These are phyloP conservation scores for Drosophila prostipennis DNA, from an alignment of 2,888 invertebrate genomes.

Conservation along the genomic window DNA sequence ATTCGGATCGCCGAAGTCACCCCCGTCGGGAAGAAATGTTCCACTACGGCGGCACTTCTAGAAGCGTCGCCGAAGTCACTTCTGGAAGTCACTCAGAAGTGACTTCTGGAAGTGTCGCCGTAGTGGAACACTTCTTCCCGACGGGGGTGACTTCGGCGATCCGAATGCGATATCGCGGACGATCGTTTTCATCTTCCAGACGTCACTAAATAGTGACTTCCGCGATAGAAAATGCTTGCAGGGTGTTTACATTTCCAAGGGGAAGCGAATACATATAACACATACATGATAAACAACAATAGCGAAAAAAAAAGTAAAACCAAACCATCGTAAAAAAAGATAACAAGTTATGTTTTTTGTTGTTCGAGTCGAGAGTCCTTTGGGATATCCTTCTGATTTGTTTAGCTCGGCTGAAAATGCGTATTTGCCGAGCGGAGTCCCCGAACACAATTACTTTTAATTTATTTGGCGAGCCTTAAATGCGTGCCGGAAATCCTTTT, in stretches of 20 bases:
- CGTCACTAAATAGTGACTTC: no score
- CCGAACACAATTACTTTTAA: conserved; percentile 65
- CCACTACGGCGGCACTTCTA: no score
- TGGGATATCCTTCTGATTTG: conserved; percentile 61
- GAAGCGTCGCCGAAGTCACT: no score
- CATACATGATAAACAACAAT: conserved; percentile 37
- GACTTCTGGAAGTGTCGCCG: no score
- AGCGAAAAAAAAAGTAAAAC: conserved; percentile 39
- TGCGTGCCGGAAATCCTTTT: conserved; percentile 46
- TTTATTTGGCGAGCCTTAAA: conserved; percentile 52
- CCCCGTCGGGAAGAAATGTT: no score
- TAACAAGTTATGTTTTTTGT: conserved; percentile 67
- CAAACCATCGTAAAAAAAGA: conserved; percentile 54
- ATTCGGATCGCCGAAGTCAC: no score
- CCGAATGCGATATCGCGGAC: no score
- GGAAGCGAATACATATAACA: conserved; percentile 44
- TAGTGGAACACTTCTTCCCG: no score
- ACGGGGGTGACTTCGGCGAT: no score
- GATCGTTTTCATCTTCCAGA: no score
- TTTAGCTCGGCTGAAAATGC: conserved; percentile 28
- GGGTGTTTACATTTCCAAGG: conserved; percentile 74
- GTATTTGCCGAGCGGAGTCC: conserved; percentile 22
- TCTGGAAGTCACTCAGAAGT: no score
- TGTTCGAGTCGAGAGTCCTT: conserved; percentile 41
- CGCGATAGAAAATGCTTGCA: no score